phyloP scores from a whole-genome alignment of 2,888 invertebrate genomes.

The Acanthosoma haemorrhoidale region DNA sequence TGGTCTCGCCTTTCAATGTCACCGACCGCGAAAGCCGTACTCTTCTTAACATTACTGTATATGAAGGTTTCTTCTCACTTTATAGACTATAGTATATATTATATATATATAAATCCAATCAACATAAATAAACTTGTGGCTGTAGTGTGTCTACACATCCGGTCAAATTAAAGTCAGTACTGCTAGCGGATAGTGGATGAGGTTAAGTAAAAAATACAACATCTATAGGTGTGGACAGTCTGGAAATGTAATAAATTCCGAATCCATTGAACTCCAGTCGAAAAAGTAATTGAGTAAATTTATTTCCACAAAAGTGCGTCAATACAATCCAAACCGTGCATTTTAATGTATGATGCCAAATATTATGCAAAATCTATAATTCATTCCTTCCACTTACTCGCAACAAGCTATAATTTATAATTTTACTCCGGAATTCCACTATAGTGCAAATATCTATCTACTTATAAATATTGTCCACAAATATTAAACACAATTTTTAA shows the following conservation, averaged over 20 bases:
- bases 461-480: too few relatives aligned
- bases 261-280: neutral
- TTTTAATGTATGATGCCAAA: neutral
- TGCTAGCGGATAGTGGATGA: neutral
- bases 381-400: too few relatives aligned
- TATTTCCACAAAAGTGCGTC: neutral
- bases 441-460: too few relatives aligned
- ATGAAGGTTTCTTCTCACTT: slow-evolving; percentile 12
- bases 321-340: slow-evolving; percentile 14
- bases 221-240: too few relatives aligned
- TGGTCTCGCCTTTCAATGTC: slow-evolving; percentile 12
- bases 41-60: slow-evolving; percentile 22
- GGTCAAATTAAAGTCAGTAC: neutral
- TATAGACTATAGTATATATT: slow-evolving; percentile 27
- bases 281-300: neutral
- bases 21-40: slow-evolving; percentile 15
- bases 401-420: too few relatives aligned
- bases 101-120: slow-evolving; percentile 23
- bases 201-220: too few relatives aligned
- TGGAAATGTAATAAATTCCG: too few relatives aligned
- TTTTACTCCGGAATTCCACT: too few relatives aligned
- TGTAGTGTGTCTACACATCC: neutral
- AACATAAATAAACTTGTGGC: slow-evolving; percentile 23
- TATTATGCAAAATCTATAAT: too few relatives aligned
- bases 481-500: too few relatives aligned